Percentiles rank a stretch among this genome's conserved stretches.
Evolutionary conservation across 2,797 vertebrate genomes (phyloP).

Genomic region (Schizothorax lantsangensis): DNA sequence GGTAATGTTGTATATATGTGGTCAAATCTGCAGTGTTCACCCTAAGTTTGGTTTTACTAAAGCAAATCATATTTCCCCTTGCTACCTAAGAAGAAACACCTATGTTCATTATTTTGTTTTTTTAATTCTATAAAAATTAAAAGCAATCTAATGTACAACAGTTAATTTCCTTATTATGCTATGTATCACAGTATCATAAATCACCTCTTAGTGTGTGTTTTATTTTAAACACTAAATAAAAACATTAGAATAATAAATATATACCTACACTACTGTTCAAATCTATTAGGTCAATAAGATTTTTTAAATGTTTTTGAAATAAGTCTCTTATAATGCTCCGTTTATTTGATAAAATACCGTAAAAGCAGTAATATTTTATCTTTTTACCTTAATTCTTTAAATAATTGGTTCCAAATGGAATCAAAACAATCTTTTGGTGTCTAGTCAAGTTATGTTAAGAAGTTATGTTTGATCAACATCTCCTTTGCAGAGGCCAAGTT

Average conservation of each 20-base stretch:
- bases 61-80: background rate
- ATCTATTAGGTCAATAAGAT: background rate
- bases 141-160: background rate
- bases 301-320: background rate
- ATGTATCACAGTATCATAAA: background rate
- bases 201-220: background rate
- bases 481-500: conserved; percentile 33
- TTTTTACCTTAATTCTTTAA: too few relatives aligned
- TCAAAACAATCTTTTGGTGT: background rate
- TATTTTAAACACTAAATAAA: background rate
- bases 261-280: background rate
- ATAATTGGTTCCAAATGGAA: background rate
- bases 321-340: too few relatives aligned
- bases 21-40: background rate
- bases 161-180: background rate
- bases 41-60: background rate
- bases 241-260: background rate
- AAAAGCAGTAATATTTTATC: too few relatives aligned
- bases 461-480: background rate
- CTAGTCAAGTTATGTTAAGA: background rate
- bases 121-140: background rate
- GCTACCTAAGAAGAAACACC: background rate
- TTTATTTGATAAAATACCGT: too few relatives aligned
- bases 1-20: conserved; percentile 26
- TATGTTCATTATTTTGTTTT: background rate